Evolutionary conservation across 2,113 vertebrate genomes (phyloP), one percentile per base, ranked within the genome.

Genomic region (Zapornia atra): DNA sequence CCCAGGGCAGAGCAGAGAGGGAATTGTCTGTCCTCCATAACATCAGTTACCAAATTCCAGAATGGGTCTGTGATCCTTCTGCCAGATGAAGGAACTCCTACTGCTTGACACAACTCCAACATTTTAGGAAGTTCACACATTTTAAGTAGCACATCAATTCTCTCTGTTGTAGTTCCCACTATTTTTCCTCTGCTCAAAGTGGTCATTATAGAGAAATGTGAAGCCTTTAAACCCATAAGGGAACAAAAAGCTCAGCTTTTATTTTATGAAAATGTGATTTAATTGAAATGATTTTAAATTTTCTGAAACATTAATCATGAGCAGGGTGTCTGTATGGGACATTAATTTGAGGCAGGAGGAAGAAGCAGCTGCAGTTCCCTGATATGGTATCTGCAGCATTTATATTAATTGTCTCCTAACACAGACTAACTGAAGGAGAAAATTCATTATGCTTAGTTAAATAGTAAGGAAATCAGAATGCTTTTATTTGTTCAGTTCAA

Each of bases 401-500:
- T 97, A 79, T 98, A 97, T 97, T 97, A 98, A 98, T 98, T 97
- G 94, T 96, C 94, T 97, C 34, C 22, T 96, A 96, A 90, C 92
- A 75, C 88, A 82, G 83, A 95, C 92, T 97, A 92, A 96, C 75
- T 73, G 26, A 86, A 97, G 96, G 97, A 97, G 95, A 97, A 98
- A 97, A 97, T 97, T 92, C 34, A 96, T 96, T 97, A 82, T 95
- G 50, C 90, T 95, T 95, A 80, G 88, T 90, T 97, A 94, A 96
- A 87, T 65, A 96, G 68, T 92, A 64, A 96, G 65, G 83, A 97
- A 95, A 95, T 96, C 26, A 90, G 84, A 96, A 90, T 90, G 72
- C n/a, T 94, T 88, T 94, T 86, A 82, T 97, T 97, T 91, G 82
- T 92, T 96, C 51, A 92, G 93, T 97, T 97, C 68, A 94, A 96